These are phyloP conservation scores for Stegophylla sp. DNA, from an alignment of 2,888 invertebrate species.

Conservation along the genomic window DNA sequence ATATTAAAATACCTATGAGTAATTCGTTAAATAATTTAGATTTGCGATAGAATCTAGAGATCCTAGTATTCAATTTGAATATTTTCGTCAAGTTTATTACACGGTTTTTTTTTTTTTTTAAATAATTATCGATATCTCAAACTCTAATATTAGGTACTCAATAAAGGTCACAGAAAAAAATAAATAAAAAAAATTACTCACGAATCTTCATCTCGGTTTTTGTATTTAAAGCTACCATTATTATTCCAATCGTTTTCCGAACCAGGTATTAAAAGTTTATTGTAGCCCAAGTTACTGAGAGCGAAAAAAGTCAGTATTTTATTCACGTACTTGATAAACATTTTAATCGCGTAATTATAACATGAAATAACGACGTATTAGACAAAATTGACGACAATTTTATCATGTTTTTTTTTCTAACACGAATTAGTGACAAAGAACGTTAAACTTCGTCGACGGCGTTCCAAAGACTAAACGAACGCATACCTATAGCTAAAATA, in stretches of 20 bases:
- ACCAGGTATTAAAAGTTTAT: conserved; percentile 7
- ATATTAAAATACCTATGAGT: no score
- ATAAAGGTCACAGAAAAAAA: no score
- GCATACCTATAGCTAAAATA: background rate
- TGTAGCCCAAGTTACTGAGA: background rate
- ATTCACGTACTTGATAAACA: background rate
- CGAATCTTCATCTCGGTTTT: conserved; percentile 13
- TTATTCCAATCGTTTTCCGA: conserved; percentile 12
- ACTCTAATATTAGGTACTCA: no score
- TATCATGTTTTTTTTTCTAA: conserved; percentile 15
- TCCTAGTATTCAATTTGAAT: no score
- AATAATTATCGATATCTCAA: no score
- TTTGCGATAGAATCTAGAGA: no score
- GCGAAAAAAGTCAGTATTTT: background rate
- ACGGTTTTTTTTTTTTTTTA: no score
- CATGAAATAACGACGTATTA: background rate
- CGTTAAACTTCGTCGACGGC: background rate
- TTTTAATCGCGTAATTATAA: background rate
- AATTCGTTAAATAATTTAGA: no score
- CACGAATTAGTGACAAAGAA: background rate
- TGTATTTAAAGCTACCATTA: conserved; percentile 31
- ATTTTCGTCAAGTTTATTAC: no score
- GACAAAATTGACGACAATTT: background rate
- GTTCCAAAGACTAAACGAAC: conserved; percentile 21
- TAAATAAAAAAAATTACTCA: conserved; percentile 24